Evolutionary conservation across 2,113 vertebrate species (phyloP).

Genomic region (Mesitornis unicolor): DNA sequence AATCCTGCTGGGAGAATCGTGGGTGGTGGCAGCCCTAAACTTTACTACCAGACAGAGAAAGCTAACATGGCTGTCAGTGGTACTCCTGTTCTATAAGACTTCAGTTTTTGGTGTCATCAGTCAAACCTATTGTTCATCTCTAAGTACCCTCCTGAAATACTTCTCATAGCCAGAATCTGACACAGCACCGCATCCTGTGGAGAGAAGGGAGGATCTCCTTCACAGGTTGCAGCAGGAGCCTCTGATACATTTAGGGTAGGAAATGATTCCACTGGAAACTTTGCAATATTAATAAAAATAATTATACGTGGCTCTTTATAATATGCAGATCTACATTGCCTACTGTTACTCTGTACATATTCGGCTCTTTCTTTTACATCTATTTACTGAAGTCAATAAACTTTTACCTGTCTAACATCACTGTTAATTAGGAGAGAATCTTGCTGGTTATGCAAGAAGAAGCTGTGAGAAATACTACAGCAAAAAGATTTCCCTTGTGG

Average conservation of each 20-base stretch:
- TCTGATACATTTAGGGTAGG: fast-evolving
- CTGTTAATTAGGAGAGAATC: not conserved
- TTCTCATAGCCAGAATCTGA: not conserved
- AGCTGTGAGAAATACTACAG: not conserved
- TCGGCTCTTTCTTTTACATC: not conserved
- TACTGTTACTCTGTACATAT: not conserved
- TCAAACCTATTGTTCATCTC: not conserved
- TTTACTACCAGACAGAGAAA: not conserved
- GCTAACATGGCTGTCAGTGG: not conserved
- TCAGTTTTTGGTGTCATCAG: not conserved
- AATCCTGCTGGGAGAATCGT: not conserved
- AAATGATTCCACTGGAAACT: not conserved
- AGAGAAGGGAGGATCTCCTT: not conserved
- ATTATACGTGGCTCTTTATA: not conserved
- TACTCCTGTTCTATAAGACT: not conserved
- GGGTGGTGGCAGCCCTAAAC: not conserved
- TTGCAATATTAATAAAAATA: not conserved
- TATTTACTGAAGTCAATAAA: not conserved
- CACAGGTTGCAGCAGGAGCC: not conserved
- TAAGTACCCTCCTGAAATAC: not conserved
- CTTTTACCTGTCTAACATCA: not conserved
- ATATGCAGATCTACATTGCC: not conserved
- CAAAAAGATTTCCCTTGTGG: not conserved
- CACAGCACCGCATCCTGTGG: not conserved
- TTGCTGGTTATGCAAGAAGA: not conserved